A percentile compares a stretch with the other conserved stretches of the same genome.
Conservation (phyloP, 2,888 invertebrate species). For the Netelia virgata region DNA sequence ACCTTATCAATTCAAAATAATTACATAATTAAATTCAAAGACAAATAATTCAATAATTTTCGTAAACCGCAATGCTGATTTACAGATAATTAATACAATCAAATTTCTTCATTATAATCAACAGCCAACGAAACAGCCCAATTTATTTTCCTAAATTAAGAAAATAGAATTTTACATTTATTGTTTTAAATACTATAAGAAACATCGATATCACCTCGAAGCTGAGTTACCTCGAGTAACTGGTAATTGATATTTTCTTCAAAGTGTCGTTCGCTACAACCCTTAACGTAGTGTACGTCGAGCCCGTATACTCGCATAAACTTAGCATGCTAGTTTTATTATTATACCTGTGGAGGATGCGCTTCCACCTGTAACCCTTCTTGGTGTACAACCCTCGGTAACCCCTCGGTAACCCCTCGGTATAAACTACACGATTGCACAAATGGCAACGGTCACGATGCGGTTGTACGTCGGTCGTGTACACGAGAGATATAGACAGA, state of each 20-base stretch:
- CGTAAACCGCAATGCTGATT: background rate
- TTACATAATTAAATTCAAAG: background rate
- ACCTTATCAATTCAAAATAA: no score
- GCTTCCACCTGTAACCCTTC: constrained; percentile 55
- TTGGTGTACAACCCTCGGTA: constrained; percentile 37
- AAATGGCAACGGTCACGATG: constrained; percentile 66
- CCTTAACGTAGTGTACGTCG: background rate
- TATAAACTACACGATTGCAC: constrained; percentile 54
- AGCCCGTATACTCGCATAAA: background rate
- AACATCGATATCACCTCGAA: background rate
- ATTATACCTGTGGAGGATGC: constrained; percentile 18
- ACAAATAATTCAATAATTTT: background rate
- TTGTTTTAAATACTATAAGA: background rate
- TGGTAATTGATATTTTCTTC: background rate
- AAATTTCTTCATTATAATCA: background rate
- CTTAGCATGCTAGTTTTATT: background rate
- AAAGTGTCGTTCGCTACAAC: background rate
- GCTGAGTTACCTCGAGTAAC: background rate
- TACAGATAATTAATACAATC: no score
- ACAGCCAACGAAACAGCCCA: no score
- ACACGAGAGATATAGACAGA: constrained; percentile 17
- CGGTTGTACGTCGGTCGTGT: constrained; percentile 43
- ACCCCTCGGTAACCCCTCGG: constrained; percentile 40
- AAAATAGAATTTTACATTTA: background rate
- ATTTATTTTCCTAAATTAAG: no score